A percentile compares a stretch with the other conserved stretches of the same genome.
Evolutionary conservation across 2,113 vertebrate species (phyloP).

Genomic region (Struthidea cinerea): DNA sequence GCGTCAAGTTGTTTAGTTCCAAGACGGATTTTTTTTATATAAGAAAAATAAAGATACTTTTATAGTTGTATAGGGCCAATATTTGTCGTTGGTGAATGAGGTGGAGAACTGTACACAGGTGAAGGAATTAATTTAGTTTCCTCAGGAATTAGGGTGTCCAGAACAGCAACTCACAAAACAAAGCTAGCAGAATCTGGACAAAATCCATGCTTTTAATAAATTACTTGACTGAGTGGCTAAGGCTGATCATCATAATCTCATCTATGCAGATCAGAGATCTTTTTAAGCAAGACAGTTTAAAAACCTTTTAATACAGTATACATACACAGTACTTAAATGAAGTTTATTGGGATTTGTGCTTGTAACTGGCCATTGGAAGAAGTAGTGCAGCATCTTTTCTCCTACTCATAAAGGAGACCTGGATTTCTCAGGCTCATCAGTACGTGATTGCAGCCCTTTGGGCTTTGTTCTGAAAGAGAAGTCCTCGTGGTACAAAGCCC

Average conservation of each 20-base stretch:
- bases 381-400: background rate
- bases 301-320: background rate
- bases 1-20: background rate
- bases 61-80: background rate
- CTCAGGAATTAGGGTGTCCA: background rate
- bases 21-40: background rate
- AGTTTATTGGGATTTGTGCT: background rate
- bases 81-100: background rate
- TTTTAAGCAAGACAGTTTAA: background rate
- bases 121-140: background rate
- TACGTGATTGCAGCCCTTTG: fast-evolving
- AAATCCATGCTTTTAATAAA: background rate
- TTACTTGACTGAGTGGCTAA: background rate
- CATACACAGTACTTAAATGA: background rate
- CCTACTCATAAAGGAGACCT: background rate
- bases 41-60: background rate
- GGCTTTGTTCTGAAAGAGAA: background rate
- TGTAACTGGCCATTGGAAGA: background rate
- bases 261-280: background rate
- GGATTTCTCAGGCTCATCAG: background rate
- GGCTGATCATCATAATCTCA: background rate
- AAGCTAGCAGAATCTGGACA: background rate
- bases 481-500: background rate
- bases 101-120: background rate
- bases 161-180: background rate